These are phyloP conservation scores for Leucophenga montana DNA, from an alignment of 2,888 invertebrate genomes.

Conservation along the genomic window DNA sequence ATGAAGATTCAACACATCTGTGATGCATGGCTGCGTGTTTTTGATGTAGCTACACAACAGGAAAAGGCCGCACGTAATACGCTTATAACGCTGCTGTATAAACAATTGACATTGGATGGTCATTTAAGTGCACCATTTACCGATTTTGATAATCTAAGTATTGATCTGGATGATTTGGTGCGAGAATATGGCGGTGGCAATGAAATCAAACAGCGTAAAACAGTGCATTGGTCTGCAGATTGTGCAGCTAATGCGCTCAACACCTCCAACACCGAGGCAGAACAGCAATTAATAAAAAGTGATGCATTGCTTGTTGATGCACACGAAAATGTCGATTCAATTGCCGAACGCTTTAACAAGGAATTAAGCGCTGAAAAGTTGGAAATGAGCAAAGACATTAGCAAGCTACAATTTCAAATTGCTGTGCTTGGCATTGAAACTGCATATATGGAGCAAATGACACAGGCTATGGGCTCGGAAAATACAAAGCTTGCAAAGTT, in stretches of 20 bases:
- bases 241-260: background rate
- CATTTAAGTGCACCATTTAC: background rate
- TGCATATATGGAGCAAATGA: slow-evolving; percentile 17
- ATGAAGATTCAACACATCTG: background rate
- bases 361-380: slow-evolving; percentile 26
- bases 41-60: background rate
- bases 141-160: background rate
- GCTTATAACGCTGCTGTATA: slow-evolving; percentile 18
- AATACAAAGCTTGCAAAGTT: slow-evolving; percentile 10
- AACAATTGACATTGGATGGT: background rate
- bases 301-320: too few species aligned
- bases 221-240: background rate
- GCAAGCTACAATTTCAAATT: slow-evolving; percentile 36
- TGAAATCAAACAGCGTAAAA: background rate
- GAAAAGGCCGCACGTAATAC: slow-evolving; percentile 19
- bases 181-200: background rate
- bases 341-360: background rate
- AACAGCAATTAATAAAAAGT: too few species aligned
- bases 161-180: slow-evolving; percentile 16
- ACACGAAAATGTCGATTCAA: background rate
- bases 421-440: slow-evolving; percentile 41
- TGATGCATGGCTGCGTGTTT: slow-evolving; percentile 23
- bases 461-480: slow-evolving; percentile 3
- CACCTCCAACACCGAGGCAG: background rate
- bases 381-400: slow-evolving; percentile 33